Evolutionary conservation across 2,888 invertebrate species (phyloP), one percentile per base, ranked within the genome.

Genomic region (Caenorhabditis sp.): DNA sequence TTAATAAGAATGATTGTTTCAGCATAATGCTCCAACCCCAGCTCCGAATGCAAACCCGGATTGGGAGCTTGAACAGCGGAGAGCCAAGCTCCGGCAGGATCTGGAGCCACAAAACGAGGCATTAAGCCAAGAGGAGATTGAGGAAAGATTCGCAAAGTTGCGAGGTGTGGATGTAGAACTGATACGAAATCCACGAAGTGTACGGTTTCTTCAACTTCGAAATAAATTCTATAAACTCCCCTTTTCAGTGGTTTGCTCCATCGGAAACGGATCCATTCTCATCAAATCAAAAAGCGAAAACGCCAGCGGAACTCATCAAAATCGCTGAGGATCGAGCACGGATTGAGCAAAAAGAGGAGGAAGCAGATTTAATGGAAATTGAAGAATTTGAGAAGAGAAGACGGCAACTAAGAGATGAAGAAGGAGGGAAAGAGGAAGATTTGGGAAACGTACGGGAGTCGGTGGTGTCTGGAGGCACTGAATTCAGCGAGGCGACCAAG

Each of bases 131-230:
- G 71, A 59, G 8, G 79, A 85, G 48, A 73, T 87, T 20, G 88
- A 87, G 65, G 80, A 87, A 48, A 59, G 87, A 48, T 61, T 87
- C 1, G 87, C 87, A 2, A 80, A 79, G 2, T 61, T 87, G 15
- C 66, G 85, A 20, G 86, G 81, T 26, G 83, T 84, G 45, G 84
- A 85, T 39, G 88, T 87, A 11, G 87, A 87, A 27, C 48, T 84
- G 37, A 80, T 87, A 3, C 61, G 88, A 17, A 87, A 86, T 52
- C 88, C 88, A 6, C 35, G 83, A 78, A 56, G 56, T 55, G 80
- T 84, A 59, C 48, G 68, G 13, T 58, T 61, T 45, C 22, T 9
- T 39, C 9, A 27, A 55, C 13, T 30, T 17, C 13, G 27, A n/a
- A 13, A 30, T 2, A 5, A 9, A 11, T 32, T 45, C 20, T 17